A percentile compares a stretch with the other conserved stretches of the same genome.
Conservation (phyloP, 2,888 invertebrate genomes). For the Parnassius mnemosyne region DNA sequence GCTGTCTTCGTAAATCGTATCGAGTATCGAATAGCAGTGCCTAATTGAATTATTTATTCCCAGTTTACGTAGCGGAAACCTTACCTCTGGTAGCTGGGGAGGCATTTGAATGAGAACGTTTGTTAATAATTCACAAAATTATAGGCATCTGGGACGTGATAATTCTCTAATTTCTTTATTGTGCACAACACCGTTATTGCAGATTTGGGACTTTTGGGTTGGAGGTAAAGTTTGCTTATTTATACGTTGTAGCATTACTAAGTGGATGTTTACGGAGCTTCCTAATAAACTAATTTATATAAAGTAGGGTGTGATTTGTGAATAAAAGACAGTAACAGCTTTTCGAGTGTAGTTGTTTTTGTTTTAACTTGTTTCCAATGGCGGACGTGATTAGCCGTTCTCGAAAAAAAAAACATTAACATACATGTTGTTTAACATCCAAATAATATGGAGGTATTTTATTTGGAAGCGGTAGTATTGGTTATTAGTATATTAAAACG, state of each 20-base stretch:
- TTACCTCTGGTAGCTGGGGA: constrained; percentile 24
- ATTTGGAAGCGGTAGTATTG: no score
- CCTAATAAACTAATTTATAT: no score
- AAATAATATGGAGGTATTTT: no score
- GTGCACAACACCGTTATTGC: constrained; percentile 15
- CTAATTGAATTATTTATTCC: constrained; percentile 29
- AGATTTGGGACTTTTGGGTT: constrained; percentile 11
- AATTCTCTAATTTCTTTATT: constrained; percentile 26
- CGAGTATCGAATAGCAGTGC: constrained; percentile 27
- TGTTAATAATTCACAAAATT: constrained; percentile 25
- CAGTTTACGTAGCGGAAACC: constrained; percentile 24
- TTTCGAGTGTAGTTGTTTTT: constrained; percentile 1
- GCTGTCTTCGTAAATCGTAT: constrained; percentile 28
- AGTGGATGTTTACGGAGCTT: no score
- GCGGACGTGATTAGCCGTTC: constrained; percentile 13
- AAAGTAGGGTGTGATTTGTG: background rate
- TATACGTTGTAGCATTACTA: background rate
- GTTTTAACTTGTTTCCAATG: no score
- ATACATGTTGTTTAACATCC: no score
- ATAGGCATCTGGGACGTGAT: constrained; percentile 23
- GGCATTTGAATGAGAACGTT: constrained; percentile 27
- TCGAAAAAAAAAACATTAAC: no score
- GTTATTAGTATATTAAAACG: no score
- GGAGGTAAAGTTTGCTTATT: constrained; percentile 1
- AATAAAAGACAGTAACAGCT: background rate